These are phyloP conservation scores for Dasypolia templi DNA, from an alignment of 2,888 invertebrate genomes.

Conservation along the genomic window DNA sequence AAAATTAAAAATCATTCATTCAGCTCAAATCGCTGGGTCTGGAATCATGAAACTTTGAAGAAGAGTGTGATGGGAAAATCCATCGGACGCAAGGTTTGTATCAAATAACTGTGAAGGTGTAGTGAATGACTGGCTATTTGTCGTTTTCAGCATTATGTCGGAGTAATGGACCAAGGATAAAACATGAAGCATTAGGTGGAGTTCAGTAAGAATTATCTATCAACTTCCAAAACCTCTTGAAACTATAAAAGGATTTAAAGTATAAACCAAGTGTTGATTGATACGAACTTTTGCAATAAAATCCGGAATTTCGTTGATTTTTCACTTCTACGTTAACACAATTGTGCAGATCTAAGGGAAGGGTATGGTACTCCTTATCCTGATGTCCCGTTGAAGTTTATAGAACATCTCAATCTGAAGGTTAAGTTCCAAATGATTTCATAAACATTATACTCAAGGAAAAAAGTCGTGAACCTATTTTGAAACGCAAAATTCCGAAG, in stretches of 20 bases:
- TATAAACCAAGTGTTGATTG: neutral
- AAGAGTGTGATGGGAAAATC: neutral
- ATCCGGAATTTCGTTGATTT: neutral
- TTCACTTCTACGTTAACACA: neutral
- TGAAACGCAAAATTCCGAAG: slow-evolving; percentile 48
- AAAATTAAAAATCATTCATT: neutral
- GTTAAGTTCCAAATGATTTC: slow-evolving; percentile 19
- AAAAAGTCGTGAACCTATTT: slow-evolving; percentile 24
- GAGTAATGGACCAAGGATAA: too few relatives aligned
- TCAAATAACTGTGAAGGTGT: too few relatives aligned
- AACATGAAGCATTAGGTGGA: neutral
- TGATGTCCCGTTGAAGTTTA: neutral
- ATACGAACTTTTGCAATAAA: neutral
- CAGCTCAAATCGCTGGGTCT: neutral
- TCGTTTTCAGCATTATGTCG: neutral
- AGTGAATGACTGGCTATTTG: neutral
- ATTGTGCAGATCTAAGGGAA: neutral
- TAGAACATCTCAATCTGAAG: neutral
- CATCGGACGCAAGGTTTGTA: neutral
- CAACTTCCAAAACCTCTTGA: neutral
- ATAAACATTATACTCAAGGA: slow-evolving; percentile 22
- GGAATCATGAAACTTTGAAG: neutral
- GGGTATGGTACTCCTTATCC: too few relatives aligned
- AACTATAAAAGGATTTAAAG: neutral
- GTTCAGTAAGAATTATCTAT: too few relatives aligned